phyloP scores from a whole-genome alignment of 1,140 invertebrate genomes.

The Pinna nobilis region DNA sequence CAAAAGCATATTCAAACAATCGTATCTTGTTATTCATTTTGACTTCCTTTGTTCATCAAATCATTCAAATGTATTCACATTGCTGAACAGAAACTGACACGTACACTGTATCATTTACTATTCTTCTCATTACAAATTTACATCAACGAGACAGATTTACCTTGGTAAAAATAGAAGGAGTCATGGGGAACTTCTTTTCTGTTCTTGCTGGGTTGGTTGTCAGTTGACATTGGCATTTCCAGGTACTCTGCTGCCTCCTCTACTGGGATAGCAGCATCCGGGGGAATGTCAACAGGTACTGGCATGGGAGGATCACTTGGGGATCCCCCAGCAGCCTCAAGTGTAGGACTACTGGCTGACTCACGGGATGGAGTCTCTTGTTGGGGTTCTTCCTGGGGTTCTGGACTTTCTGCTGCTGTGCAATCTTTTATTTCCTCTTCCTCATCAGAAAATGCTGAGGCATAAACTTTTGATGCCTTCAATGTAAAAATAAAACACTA shows the following conservation, averaged over 20 bases:
- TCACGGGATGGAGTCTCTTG: not conserved
- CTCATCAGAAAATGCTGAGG: slow-evolving; percentile 66
- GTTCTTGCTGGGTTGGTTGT: slow-evolving; percentile 8
- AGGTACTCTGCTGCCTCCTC: slow-evolving; percentile 65
- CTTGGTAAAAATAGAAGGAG: slow-evolving; percentile 90
- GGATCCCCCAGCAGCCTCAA: slow-evolving; percentile 27
- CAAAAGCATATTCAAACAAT: too few species aligned
- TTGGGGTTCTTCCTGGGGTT: not conserved
- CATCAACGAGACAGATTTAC: slow-evolving; percentile 72
- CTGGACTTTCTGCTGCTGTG: not conserved
- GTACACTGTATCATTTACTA: not conserved
- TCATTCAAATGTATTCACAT: not conserved
- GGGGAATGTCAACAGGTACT: slow-evolving; percentile 19
- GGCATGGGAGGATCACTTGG: slow-evolving; percentile 21
- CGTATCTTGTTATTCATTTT: too few species aligned
- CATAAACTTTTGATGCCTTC: slow-evolving; percentile 55
- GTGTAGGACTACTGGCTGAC: not conserved
- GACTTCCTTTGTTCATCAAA: not conserved
- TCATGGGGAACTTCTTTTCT: slow-evolving; percentile 45
- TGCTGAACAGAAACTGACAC: not conserved
- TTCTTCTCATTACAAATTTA: not conserved
- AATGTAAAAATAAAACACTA: slow-evolving; percentile 10
- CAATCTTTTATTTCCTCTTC: slow-evolving; percentile 42
- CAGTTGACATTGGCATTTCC: slow-evolving; percentile 53
- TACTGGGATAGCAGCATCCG: slow-evolving; percentile 52